Conservation (phyloP, 1,140 invertebrate species). For the Acyrthosiphon pisum region DNA sequence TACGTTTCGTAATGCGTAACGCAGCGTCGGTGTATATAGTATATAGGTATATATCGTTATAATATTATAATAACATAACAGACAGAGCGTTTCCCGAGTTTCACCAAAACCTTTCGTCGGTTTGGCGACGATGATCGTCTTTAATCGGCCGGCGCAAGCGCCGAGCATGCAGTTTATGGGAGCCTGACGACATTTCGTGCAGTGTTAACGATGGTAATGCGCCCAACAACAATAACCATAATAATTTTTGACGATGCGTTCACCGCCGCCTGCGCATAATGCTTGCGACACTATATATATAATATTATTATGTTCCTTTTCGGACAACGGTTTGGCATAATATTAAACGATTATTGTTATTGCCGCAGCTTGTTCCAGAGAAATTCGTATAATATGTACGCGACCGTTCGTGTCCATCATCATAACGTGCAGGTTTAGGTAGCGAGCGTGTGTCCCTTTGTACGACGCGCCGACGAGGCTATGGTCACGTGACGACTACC, state of each 20-base stretch:
- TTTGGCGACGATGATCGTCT: neutral
- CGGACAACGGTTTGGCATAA: neutral
- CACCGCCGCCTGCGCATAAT: neutral
- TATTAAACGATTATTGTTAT: conserved; percentile 18
- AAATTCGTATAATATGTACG: neutral
- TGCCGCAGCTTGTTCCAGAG: neutral
- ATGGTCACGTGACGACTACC: neutral
- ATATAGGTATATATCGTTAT: no score
- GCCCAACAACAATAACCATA: neutral
- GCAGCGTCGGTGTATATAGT: no score
- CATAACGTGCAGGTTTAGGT: neutral
- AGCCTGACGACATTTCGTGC: neutral
- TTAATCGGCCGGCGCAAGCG: neutral
- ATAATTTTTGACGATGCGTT: neutral
- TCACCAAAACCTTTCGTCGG: neutral
- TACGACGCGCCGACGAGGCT: neutral
- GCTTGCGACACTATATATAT: neutral
- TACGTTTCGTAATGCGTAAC: no score
- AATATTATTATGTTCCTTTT: neutral
- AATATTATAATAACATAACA: no score
- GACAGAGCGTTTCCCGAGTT: neutral
- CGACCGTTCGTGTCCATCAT: neutral
- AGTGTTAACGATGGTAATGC: neutral
- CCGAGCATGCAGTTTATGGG: neutral
- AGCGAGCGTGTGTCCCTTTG: neutral